These are phyloP conservation scores for Nomada fucata DNA, from an alignment of 2,888 invertebrate species.

Conservation along the genomic window DNA sequence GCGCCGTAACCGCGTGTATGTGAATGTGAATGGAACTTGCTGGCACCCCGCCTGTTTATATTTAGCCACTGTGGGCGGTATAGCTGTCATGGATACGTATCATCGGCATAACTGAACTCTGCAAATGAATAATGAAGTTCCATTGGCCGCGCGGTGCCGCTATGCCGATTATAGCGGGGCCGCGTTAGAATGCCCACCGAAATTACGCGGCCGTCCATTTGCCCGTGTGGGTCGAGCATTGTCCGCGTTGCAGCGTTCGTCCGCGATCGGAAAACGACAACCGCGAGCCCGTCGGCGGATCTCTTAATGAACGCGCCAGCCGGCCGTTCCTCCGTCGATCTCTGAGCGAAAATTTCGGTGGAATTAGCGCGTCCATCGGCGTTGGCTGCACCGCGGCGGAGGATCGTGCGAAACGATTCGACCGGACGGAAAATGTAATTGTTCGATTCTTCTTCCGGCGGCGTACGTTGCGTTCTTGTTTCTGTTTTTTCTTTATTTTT, in stretches of 20 bases:
- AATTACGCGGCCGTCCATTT: conserved; percentile 44
- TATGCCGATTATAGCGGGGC: conserved; percentile 47
- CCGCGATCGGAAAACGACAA: not conserved
- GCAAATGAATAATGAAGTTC: conserved; percentile 83
- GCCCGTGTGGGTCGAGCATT: conserved; percentile 22
- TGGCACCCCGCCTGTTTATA: conserved; percentile 84
- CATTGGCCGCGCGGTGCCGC: conserved; percentile 65
- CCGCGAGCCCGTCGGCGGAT: conserved; percentile 23
- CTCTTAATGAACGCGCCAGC: conserved; percentile 54
- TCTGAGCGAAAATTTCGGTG: not conserved
- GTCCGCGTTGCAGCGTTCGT: conserved; percentile 28
- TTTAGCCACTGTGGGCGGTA: conserved; percentile 84
- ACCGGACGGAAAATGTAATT: conserved; percentile 10
- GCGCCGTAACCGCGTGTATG: conserved; percentile 70
- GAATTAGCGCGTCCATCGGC: not conserved
- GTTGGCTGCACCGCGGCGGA: too few relatives aligned
- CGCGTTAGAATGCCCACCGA: conserved; percentile 36
- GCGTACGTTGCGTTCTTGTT: conserved; percentile 6
- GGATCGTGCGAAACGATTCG: not conserved
- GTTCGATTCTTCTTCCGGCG: conserved; percentile 20
- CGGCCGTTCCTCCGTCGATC: conserved; percentile 30
- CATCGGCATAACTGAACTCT: conserved; percentile 83
- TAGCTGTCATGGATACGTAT: conserved; percentile 84
- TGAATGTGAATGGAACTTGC: conserved; percentile 83
- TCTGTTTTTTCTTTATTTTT: conserved; percentile 1